A percentile compares a stretch with the other conserved stretches of the same genome.
Conservation (phyloP, 1,140 invertebrate genomes). For the Lutraria rhynchaena region DNA sequence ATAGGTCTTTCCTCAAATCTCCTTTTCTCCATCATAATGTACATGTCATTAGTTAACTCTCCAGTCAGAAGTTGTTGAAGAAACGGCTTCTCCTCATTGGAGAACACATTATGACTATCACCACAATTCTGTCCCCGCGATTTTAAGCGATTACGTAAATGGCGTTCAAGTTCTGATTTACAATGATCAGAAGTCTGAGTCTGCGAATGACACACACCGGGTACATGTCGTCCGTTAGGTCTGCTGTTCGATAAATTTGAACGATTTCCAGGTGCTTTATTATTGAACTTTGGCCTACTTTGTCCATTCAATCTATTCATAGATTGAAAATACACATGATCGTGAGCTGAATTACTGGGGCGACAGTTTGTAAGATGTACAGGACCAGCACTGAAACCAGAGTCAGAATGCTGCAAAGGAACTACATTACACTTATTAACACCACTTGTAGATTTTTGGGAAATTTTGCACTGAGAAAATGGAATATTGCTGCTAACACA, state of each 20-base stretch:
- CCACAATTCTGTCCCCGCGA: neutral
- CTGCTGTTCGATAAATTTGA: neutral
- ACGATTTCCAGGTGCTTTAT: slow-evolving; percentile 25
- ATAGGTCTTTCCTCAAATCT: slow-evolving; percentile 18
- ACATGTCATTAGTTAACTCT: slow-evolving; percentile 50
- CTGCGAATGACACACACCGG: slow-evolving; percentile 5
- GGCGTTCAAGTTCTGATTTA: slow-evolving; percentile 43
- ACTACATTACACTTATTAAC: slow-evolving; percentile 6
- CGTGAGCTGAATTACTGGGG: slow-evolving; percentile 5
- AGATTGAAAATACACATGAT: slow-evolving; percentile 47
- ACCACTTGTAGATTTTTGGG: neutral
- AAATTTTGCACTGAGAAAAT: slow-evolving; percentile 6
- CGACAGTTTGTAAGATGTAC: neutral
- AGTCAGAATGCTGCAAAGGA: neutral
- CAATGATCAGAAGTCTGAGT: slow-evolving; percentile 48
- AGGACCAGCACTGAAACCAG: neutral
- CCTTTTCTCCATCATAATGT: slow-evolving; percentile 43
- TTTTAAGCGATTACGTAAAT: slow-evolving; percentile 25
- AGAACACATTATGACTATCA: neutral
- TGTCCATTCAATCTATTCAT: slow-evolving; percentile 15
- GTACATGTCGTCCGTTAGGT: neutral
- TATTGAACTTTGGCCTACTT: slow-evolving; percentile 18
- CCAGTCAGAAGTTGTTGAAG: slow-evolving; percentile 50
- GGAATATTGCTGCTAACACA: slow-evolving; percentile 6
- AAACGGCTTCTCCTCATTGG: slow-evolving; percentile 8